Percentiles rank a stretch among this genome's conserved stretches.
Evolutionary conservation across 2,113 vertebrate genomes (phyloP).

Genomic region (Scatophagus argus): DNA sequence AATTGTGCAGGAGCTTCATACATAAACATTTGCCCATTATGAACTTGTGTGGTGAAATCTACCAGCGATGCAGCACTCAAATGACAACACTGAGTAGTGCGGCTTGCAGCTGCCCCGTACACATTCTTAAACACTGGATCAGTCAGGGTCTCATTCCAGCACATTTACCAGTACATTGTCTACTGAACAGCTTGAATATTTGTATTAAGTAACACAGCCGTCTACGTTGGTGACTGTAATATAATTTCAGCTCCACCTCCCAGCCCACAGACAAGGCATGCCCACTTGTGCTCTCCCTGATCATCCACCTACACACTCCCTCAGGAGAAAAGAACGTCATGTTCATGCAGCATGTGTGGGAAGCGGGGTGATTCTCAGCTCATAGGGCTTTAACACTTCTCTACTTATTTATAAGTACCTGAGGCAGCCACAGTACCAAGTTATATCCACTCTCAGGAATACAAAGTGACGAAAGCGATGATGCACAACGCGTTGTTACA

Average conservation of each 20-base stretch:
- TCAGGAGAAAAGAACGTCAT: conserved; percentile 28
- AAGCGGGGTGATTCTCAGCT: conserved; percentile 45
- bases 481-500: conserved; percentile 3
- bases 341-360: conserved; percentile 42
- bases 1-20: not conserved
- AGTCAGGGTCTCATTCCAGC: not conserved
- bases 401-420: conserved; percentile 17
- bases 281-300: conserved; percentile 36
- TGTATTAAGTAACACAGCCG: not conserved
- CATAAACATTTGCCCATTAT: not conserved
- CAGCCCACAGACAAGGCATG: conserved; percentile 29
- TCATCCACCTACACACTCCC: conserved; percentile 28
- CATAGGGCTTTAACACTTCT: conserved; percentile 6
- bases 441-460: not conserved
- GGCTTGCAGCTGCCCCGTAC: conserved; percentile 16
- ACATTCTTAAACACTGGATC: conserved; percentile 6
- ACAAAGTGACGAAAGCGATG: not conserved
- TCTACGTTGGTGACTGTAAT: conserved; percentile 28
- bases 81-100: not conserved
- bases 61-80: not conserved
- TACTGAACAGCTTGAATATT: not conserved
- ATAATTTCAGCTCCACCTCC: conserved; percentile 24
- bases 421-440: conserved; percentile 8
- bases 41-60: not conserved
- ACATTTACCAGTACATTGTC: not conserved